Evolutionary conservation across 2,888 invertebrate species (phyloP).

Genomic region (Crematogaster levior): DNA sequence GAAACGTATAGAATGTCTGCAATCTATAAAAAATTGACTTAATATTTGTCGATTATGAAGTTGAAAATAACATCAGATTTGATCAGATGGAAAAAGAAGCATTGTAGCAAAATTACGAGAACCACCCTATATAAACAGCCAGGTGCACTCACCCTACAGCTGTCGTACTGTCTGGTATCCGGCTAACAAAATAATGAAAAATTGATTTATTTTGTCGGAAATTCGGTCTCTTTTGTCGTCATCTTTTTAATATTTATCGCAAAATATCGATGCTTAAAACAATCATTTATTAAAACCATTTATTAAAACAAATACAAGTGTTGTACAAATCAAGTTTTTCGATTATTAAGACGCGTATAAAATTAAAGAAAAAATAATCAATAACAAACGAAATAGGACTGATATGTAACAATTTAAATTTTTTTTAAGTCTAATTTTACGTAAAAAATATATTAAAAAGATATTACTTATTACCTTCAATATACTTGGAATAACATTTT

Average conservation of each 20-base stretch:
- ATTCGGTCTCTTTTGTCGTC: constrained; percentile 33
- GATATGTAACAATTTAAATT: no score
- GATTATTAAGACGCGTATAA: not conserved
- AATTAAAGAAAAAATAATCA: no score
- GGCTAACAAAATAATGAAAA: constrained; percentile 64
- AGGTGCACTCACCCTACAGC: constrained; percentile 70
- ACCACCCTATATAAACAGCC: constrained; percentile 57
- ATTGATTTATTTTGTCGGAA: constrained; percentile 67
- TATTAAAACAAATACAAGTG: not conserved
- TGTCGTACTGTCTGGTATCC: constrained; percentile 65
- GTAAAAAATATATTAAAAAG: no score
- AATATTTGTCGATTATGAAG: not conserved
- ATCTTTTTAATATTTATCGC: not conserved
- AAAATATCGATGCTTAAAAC: constrained; percentile 5
- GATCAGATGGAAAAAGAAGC: not conserved
- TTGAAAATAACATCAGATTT: not conserved
- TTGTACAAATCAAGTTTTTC: not conserved
- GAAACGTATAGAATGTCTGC: not conserved
- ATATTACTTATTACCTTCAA: no score
- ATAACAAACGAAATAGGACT: no score
- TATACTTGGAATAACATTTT: no score
- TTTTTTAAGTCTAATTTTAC: no score
- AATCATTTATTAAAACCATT: not conserved
- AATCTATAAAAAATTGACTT: not conserved
- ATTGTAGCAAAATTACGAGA: not conserved